phyloP scores from a whole-genome alignment of 2,797 vertebrate species.

The Halcyon badia region DNA sequence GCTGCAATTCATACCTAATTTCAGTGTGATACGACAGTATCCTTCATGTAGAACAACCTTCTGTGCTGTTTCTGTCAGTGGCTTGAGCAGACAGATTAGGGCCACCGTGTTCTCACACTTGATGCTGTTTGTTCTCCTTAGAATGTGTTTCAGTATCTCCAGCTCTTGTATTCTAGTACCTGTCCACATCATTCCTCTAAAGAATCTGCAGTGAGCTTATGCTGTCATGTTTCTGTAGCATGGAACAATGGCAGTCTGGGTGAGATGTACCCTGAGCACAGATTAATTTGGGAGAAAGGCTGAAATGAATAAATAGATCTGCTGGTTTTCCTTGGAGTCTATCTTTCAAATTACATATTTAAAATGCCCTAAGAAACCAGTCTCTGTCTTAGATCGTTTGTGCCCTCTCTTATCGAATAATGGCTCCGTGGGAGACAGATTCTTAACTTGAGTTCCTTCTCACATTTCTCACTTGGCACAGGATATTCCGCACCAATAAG shows the following conservation, averaged over 20 bases:
- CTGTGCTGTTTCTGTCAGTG: neutral
- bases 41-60: neutral
- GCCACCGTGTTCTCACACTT: neutral
- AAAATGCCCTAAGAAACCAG: neutral
- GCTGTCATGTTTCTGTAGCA: neutral
- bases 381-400: neutral
- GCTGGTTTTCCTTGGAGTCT: neutral
- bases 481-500: neutral
- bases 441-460: neutral
- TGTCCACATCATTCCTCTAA: neutral
- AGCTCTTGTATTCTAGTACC: neutral
- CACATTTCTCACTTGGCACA: neutral
- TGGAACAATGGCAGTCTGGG: neutral
- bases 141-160: neutral
- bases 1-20: neutral
- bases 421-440: neutral
- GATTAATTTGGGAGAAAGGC: neutral
- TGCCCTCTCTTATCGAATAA: neutral
- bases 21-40: neutral
- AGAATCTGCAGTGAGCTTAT: neutral
- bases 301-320: neutral
- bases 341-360: neutral
- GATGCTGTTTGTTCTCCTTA: neutral
- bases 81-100: conserved; percentile 7
- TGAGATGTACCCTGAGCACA: neutral